These are phyloP conservation scores for Oostethus manadensis DNA, from an alignment of 2,113 vertebrate species.

Conservation along the genomic window DNA sequence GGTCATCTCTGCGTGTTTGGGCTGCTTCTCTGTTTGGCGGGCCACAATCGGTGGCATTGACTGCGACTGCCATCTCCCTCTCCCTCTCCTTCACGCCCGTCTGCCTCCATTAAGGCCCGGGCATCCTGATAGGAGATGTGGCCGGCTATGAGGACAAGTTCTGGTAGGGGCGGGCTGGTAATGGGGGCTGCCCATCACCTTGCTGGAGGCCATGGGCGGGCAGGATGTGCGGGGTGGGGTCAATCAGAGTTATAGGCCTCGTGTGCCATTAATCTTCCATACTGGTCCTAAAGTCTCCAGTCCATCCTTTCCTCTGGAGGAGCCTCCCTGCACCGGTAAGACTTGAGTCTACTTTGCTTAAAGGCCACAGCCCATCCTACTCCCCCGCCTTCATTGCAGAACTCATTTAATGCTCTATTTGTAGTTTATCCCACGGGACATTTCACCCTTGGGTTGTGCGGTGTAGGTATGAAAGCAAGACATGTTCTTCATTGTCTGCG, in stretches of 20 bases:
- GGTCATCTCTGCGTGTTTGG: conserved; percentile 5
- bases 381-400: conserved; percentile 52
- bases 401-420: conserved; percentile 76
- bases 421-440: conserved; percentile 58
- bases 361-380: conserved; percentile 4
- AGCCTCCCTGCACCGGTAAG: conserved; percentile 45
- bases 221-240: conserved; percentile 4
- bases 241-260: conserved; percentile 44
- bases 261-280: conserved; percentile 47
- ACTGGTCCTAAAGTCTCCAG: conserved; percentile 44
- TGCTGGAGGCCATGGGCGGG: conserved; percentile 69
- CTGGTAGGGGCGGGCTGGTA: conserved; percentile 6
- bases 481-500: conserved; percentile 39
- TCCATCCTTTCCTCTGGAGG: conserved; percentile 26
- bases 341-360: conserved; percentile 14
- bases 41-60: conserved; percentile 44
- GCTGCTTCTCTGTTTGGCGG: conserved; percentile 1
- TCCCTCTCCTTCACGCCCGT: conserved; percentile 79
- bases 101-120: conserved; percentile 75
- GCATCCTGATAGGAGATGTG: conserved; percentile 36
- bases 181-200: conserved; percentile 61
- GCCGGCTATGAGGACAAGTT: conserved; percentile 32
- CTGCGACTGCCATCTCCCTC: conserved; percentile 39
- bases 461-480: conserved; percentile 21
- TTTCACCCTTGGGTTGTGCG: conserved; percentile 45